Base-by-base conservation (phyloP, 2,797 vertebrate genomes). In the Gila robusta region DNA sequence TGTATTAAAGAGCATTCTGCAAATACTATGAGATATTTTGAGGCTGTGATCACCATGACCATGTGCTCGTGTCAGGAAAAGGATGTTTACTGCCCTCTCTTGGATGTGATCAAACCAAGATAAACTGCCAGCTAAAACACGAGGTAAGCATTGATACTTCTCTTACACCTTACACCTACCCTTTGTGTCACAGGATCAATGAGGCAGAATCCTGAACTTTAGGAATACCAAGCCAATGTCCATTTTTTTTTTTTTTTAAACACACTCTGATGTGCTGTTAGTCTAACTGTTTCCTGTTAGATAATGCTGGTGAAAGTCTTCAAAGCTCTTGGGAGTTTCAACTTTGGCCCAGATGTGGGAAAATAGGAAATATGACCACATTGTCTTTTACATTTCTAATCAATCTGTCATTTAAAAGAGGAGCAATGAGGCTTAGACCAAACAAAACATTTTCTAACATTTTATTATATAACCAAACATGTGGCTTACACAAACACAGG, bases 381-480 rank as follows among this genome's bases (percentile, higher is more conserved):
- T 85, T 91, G 89, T 94, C 93, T 84, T 94, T 94, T 56, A 93
- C 93, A 86, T 94, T 95, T 79, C 94, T 85, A 87, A 89, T 91
- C 80, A 94, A 94, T 90, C 93, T 94, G 91, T 81, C 1, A 71
- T 52, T 79, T 54, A 73, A 83, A 82, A 86, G 12, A 44, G 70
- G 2, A 74, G 14, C n/a, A 52, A 6, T 49, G 11, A 54, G 4
- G 11, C 11, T 81, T 49, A 67, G n/a, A 54, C 28, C 47, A 76
- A 76, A 54, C 49, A 35, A 35, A 35, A 23, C 2, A 2, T 0
- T 1, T 49, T 49, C 16, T 17, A 49, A 49, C 47, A 17, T 49
- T 49, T 49, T 16, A 49, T 49, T 17, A 17, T 49, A 49, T 49
- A 49, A 49, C 47, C 47, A 49, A 16, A 49, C 47, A 49, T 17